These are phyloP conservation scores for Nannoperca obscura DNA, from an alignment of 2,797 vertebrate species.

Conservation along the genomic window DNA sequence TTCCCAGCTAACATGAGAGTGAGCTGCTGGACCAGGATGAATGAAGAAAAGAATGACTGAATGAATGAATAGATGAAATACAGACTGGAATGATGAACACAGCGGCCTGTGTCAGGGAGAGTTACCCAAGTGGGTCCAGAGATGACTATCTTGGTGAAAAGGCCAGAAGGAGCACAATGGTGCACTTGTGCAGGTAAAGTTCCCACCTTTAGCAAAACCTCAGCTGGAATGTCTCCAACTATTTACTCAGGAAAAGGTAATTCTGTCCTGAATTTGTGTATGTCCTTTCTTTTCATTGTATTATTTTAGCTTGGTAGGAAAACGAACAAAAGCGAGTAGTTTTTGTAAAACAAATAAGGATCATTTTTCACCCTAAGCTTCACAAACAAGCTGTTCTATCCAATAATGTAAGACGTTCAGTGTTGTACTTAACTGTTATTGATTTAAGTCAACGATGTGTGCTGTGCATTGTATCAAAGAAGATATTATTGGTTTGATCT, in stretches of 20 bases:
- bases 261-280: neutral
- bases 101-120: slow-evolving; percentile 58
- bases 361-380: slow-evolving; percentile 17
- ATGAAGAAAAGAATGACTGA: slow-evolving; percentile 34
- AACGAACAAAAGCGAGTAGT: neutral
- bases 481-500: slow-evolving; percentile 18
- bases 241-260: neutral
- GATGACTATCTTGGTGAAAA: slow-evolving; percentile 69
- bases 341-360: slow-evolving; percentile 30
- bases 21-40: slow-evolving; percentile 43
- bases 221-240: slow-evolving; percentile 44
- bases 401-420: slow-evolving; percentile 31
- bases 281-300: neutral
- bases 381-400: slow-evolving; percentile 27
- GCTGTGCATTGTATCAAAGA: slow-evolving; percentile 31
- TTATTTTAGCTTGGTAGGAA: neutral
- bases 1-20: slow-evolving; percentile 36
- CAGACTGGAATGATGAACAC: slow-evolving; percentile 64
- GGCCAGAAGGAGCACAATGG: slow-evolving; percentile 59
- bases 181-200: slow-evolving; percentile 64
- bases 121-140: slow-evolving; percentile 47
- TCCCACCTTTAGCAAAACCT: slow-evolving; percentile 13
- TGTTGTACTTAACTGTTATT: slow-evolving; percentile 31
- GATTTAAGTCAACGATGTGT: slow-evolving; percentile 14
- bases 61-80: slow-evolving; percentile 63